Evolutionary conservation across 2,888 invertebrate species (phyloP).

Genomic region (Idaea biselata): DNA sequence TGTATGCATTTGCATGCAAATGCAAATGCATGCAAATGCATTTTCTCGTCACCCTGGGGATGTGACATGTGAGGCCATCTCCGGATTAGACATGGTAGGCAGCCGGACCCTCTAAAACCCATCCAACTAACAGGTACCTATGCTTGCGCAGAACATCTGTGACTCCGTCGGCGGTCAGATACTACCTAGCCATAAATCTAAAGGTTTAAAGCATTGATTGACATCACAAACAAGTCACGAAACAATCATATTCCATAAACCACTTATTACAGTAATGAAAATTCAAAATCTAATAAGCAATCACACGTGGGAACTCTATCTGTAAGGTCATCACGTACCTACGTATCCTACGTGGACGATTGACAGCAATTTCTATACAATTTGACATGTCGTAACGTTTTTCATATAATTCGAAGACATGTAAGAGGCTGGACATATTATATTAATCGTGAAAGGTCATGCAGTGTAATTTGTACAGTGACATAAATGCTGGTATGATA

Average conservation of each 20-base stretch:
- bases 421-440: constrained; percentile 1
- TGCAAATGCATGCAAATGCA: too few relatives aligned
- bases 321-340: constrained; percentile 26
- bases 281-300: constrained; percentile 23
- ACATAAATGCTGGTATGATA: not conserved
- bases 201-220: constrained; percentile 22
- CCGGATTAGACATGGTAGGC: too few relatives aligned
- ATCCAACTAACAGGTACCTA: too few relatives aligned
- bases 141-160: too few relatives aligned
- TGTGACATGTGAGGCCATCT: too few relatives aligned
- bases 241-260: not conserved
- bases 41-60: too few relatives aligned
- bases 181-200: constrained; percentile 32
- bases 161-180: too few relatives aligned
- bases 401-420: constrained; percentile 6
- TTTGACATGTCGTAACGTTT: constrained; percentile 1
- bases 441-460: constrained; percentile 9
- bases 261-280: constrained; percentile 6
- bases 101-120: too few relatives aligned
- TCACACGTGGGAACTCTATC: constrained; percentile 25
- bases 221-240: not conserved
- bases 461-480: not conserved
- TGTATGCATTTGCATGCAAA: too few relatives aligned
- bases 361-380: constrained; percentile 29
- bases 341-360: constrained; percentile 28